Conservation (phyloP, 1,140 invertebrate species). For the Triops longicaudatus region DNA sequence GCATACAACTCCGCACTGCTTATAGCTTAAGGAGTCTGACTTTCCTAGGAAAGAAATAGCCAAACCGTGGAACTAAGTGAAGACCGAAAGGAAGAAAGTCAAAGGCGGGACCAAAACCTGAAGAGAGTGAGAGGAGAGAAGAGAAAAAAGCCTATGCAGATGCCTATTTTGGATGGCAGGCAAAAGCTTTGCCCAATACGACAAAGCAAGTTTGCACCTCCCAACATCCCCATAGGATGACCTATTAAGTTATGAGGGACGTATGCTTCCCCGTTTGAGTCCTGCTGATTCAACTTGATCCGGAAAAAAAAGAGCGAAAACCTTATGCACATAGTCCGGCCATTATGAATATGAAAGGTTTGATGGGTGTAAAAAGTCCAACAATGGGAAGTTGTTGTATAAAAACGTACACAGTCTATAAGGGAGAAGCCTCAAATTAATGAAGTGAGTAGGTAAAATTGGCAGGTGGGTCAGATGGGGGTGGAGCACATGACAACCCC, state of each 20-base stretch:
- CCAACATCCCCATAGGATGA: too few species aligned
- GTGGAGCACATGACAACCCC: conserved; percentile 13
- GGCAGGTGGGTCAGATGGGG: conserved; percentile 13
- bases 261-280: too few species aligned
- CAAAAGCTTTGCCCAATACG: not conserved
- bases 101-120: not conserved
- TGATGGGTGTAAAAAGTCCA: not conserved
- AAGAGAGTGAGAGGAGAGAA: too few species aligned
- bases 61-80: not conserved
- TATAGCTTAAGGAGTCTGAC: not conserved
- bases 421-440: not conserved
- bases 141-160: not conserved
- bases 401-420: not conserved
- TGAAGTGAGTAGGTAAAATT: conserved; percentile 6
- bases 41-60: not conserved
- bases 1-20: not conserved
- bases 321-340: not conserved
- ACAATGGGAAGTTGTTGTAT: not conserved
- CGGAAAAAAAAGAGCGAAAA: not conserved
- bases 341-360: not conserved
- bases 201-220: not conserved
- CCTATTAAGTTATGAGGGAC: too few species aligned
- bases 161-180: not conserved
- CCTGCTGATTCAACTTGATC: not conserved
- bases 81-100: not conserved